Base-by-base conservation (phyloP, 2,797 vertebrate species). In the Gephyroberyx darwinii region DNA sequence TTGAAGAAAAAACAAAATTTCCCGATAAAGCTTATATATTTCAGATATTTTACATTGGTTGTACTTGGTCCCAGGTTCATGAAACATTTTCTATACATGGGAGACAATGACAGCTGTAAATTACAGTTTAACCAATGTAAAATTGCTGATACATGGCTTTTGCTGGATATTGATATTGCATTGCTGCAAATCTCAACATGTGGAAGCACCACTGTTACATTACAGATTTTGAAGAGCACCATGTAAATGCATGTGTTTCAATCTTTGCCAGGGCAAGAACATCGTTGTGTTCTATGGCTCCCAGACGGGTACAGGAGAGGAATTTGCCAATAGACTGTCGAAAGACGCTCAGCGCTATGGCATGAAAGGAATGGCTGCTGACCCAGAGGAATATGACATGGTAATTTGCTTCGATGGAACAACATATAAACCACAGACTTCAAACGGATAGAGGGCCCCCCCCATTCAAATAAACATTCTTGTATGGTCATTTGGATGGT, bases 261-360 rank as follows among this genome's bases (percentile, higher is more conserved):
- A 3, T 82, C 31, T 84, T 8, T 63, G 22, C 45, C 82, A 94
- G 96, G 94, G 93, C 8, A 95, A 95, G 83, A 99, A 97, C 88
- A 95, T 99, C 0, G 93, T 98, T 26, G 97, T 99, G 60, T 99
- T 99, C 91, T 99, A 99, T 0, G 98, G 98, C 41, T 99, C 98
- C 39, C 98, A 99, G 90, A 99, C 98, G 0, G 98, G 98, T 45
- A 99, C 98, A 0, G 98, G 85, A 0, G 98, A 99, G 87, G 98
- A 99, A 80, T 99, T 99, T 89, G 93, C 97, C 68, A 98, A 96
- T 89, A 94, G 98, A 16, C 90, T 99, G 10, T 94, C 98, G 75
- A 99, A 99, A 92, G 98, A 99, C 0, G 95, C 97, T 67, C 96
- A 97, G 80, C 98, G 98, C 68, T 99, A 99, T 0, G 98, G 97